Percentiles rank a stretch among this genome's conserved stretches.
phyloP scores from a whole-genome alignment of 2,797 vertebrate species.

The Sebastes umbrosus region DNA sequence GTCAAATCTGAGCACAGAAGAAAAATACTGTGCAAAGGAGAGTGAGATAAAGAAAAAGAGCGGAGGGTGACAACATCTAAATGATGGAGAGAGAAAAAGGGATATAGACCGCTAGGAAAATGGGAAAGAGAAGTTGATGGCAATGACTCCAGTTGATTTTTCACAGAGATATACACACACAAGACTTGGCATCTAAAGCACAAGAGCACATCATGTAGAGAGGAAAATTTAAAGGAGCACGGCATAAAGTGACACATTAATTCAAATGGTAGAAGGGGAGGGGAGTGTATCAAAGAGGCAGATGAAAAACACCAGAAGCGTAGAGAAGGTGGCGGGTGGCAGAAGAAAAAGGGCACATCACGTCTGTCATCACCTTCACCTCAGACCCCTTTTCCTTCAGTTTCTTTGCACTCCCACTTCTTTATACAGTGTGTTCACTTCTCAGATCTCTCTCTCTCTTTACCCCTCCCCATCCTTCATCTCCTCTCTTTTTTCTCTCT shows the following conservation, averaged over 20 bases:
- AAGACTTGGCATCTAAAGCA: conserved; percentile 37
- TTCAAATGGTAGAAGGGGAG: conserved; percentile 56
- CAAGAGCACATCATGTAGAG: conserved; percentile 40
- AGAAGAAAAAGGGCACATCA: conserved; percentile 42
- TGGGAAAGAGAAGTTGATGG: conserved; percentile 46
- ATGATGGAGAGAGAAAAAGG: conserved; percentile 25
- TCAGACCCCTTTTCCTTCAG: conserved; percentile 37
- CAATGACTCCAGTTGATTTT: conserved; percentile 39
- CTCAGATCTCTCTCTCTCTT: conserved; percentile 35
- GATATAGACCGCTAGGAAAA: conserved; percentile 8
- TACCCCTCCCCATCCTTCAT: conserved; percentile 35
- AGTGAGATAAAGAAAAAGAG: conserved; percentile 36
- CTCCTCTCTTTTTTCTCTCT: conserved; percentile 5
- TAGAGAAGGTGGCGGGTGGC: conserved; percentile 47
- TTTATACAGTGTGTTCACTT: conserved; percentile 43
- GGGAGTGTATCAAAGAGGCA: conserved; percentile 60
- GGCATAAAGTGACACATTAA: conserved; percentile 65
- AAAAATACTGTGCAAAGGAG: conserved; percentile 41
- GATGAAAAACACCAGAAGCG: conserved; percentile 56
- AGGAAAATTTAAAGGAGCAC: conserved; percentile 15
- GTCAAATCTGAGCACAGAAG: conserved; percentile 31
- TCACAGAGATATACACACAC: conserved; percentile 36
- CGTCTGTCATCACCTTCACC: conserved; percentile 65
- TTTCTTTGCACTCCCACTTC: conserved; percentile 37
- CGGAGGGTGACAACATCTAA: conserved; percentile 48